Evolutionary conservation across 30 jellyfish, hydroid and myxozoan species (phyloP), one percentile per base, ranked within the genome.

Genomic region (Nemopilema nomurai): DNA sequence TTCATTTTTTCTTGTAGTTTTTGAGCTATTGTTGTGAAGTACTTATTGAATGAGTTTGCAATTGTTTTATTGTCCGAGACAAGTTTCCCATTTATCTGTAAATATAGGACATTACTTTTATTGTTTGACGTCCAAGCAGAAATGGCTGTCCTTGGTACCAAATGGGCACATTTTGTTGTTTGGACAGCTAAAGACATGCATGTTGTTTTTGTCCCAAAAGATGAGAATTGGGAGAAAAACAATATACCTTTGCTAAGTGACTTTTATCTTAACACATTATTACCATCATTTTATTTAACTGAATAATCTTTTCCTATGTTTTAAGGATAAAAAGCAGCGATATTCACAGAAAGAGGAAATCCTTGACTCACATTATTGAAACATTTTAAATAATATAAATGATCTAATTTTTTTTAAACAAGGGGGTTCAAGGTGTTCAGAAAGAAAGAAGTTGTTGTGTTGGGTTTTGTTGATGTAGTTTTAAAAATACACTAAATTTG

Each of bases 121-220:
- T n/a, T n/a, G n/a, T n/a, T n/a, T n/a, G n/a, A n/a, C n/a, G n/a
- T n/a, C 27, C 85, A 75, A 26, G 85, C 74, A 18, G 85, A 75
- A 29, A 49, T 75, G 74, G 75, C 24, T n/a, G 85, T 27, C 28
- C 65, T 28, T 71, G 81, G 51, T 18, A 62, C 65, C 21, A 71
- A 71, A 22, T 57, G 53, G 74, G 74, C 75, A 7, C 74, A 75
- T 49, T 75, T 75, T 75, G 73, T 75, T 24, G 57, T 75, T 8
- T 75, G 85, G 85, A 75, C 85, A 41, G 52, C 28, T 29, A 13
- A 18, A 49, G 74, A 41, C 73, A 31, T 75, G 21, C 18, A 8
- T 16, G 49, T 75, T 75, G 51, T 50, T 8, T 19, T 16, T 18
- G 85, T 75, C 25, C 21, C n/a, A 8, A 75, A 31, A 69, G 49